Percentiles rank a stretch among this genome's conserved stretches.
Evolutionary conservation across 2,888 invertebrate species (phyloP).

Genomic region (Troilus luridus): DNA sequence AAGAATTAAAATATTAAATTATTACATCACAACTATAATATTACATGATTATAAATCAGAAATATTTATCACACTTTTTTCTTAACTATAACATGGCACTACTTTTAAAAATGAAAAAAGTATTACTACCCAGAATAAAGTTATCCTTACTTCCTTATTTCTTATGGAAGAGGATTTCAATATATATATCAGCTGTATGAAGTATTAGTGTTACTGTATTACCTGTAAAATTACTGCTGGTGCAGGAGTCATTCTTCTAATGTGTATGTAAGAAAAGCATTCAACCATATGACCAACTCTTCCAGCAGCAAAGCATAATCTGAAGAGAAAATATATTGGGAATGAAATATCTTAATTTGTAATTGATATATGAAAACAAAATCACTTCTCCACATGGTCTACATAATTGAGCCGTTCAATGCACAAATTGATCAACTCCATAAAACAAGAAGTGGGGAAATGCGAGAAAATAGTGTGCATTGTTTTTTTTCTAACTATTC

Average conservation of each 20-base stretch:
- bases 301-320: slow-evolving; percentile 87
- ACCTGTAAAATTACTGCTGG: slow-evolving; percentile 88
- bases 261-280: slow-evolving; percentile 84
- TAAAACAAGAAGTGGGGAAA: no score
- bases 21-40: no score
- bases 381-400: background rate
- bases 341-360: background rate
- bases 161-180: background rate
- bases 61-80: background rate
- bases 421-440: no score
- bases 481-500: no score
- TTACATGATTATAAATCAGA: background rate
- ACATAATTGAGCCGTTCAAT: no score
- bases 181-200: background rate
- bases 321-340: slow-evolving; percentile 66
- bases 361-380: slow-evolving; percentile 6
- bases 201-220: slow-evolving; percentile 56
- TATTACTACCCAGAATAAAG: background rate
- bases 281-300: slow-evolving; percentile 86
- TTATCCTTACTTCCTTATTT: background rate
- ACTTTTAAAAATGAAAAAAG: background rate
- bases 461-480: no score
- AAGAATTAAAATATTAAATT: background rate
- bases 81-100: no score
- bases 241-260: slow-evolving; percentile 81